Evolutionary conservation across 35 echinoderm and acorn worm species (phyloP).

Genomic region (Hemicentrotus pulcherrimus): DNA sequence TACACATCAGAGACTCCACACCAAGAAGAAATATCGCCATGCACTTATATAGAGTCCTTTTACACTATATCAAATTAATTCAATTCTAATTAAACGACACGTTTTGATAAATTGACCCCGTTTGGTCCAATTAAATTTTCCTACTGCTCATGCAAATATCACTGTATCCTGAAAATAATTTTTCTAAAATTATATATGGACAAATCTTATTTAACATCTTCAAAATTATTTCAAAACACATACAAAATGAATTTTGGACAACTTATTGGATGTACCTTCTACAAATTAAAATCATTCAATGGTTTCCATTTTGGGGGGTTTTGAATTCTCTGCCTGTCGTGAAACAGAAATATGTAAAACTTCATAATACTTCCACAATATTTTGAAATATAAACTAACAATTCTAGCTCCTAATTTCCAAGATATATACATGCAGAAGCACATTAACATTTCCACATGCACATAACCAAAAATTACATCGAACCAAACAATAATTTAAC

Average conservation of each 20-base stretch:
- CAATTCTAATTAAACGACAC: neutral
- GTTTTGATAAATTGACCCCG: neutral
- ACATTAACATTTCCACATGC: neutral
- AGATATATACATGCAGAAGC: neutral
- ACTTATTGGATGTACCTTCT: neutral
- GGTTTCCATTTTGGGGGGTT: neutral
- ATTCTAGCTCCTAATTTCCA: neutral
- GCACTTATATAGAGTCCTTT: neutral
- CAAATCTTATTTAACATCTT: neutral
- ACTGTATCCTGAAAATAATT: no score
- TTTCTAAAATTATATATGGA: no score
- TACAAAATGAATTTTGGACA: neutral
- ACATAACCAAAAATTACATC: neutral
- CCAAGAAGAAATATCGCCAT: neutral
- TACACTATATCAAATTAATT: neutral
- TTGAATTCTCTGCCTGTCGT: neutral
- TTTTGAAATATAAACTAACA: neutral
- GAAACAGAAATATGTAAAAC: neutral
- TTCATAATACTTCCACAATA: neutral
- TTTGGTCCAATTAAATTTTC: neutral
- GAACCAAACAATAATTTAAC: neutral
- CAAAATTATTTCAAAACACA: neutral
- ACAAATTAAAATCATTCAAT: neutral
- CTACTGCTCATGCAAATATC: neutral
- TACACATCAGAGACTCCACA: slow-evolving; percentile 40